Conservation (phyloP, 2,888 invertebrate genomes). For the Chironomus riparius region DNA sequence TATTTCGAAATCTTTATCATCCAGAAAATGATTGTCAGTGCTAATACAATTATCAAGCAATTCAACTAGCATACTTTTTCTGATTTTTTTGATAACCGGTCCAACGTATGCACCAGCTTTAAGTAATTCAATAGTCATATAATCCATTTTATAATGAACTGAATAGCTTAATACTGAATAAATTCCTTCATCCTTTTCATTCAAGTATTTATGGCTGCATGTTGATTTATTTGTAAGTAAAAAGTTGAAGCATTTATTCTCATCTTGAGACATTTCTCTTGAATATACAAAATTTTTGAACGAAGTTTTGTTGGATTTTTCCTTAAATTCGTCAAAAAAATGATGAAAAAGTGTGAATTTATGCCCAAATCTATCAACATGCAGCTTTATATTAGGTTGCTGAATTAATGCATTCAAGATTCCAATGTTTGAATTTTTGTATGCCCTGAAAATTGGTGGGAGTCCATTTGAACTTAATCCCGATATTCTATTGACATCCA, state of each 20-base stretch:
- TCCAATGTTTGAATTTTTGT: neutral
- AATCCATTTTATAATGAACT: neutral
- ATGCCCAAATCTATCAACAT: neutral
- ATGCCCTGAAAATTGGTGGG: neutral
- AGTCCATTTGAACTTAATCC: neutral
- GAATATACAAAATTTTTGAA: no score
- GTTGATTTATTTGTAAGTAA: neutral
- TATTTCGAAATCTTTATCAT: neutral
- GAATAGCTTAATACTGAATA: neutral
- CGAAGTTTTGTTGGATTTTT: neutral
- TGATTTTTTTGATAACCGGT: neutral
- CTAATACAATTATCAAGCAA: neutral
- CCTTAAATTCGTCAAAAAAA: neutral
- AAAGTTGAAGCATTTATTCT: neutral
- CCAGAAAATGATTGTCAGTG: neutral
- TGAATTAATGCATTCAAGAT: neutral
- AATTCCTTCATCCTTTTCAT: neutral
- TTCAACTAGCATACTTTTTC: neutral
- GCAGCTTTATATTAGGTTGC: neutral
- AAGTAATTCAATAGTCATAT: neutral
- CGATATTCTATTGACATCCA: neutral
- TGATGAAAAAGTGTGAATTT: neutral
- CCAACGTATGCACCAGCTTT: neutral
- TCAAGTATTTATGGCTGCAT: neutral
- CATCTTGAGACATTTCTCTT: neutral